A percentile compares a stretch with the other conserved stretches of the same genome.
Evolutionary conservation across 2,113 vertebrate genomes (phyloP).

Genomic region (Hippocampus comes): DNA sequence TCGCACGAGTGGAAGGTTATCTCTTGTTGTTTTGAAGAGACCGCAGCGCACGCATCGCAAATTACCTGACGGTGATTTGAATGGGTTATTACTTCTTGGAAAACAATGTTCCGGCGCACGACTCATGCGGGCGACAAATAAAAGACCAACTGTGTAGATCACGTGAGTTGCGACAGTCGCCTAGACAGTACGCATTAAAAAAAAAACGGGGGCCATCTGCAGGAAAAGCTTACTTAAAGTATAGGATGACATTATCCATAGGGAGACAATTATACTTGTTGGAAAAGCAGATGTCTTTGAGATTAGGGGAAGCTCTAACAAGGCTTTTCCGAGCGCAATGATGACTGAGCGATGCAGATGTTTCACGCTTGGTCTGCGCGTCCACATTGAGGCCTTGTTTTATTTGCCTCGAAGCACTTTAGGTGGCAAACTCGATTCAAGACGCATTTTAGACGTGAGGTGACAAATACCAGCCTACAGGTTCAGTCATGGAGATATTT

Average conservation of each 20-base stretch:
- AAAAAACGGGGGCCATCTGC: constrained; percentile 27
- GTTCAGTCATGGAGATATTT: not conserved
- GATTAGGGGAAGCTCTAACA: constrained; percentile 35
- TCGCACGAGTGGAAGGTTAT: constrained; percentile 16
- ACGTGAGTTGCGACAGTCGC: constrained; percentile 24
- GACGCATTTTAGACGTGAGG: not conserved
- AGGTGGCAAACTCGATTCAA: not conserved
- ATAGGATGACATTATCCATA: constrained; percentile 31
- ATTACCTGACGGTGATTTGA: constrained; percentile 9
- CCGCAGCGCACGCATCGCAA: constrained; percentile 1
- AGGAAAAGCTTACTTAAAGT: constrained; percentile 18
- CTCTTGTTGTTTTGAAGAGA: constrained; percentile 7
- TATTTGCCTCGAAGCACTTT: constrained; percentile 33
- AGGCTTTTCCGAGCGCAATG: constrained; percentile 10
- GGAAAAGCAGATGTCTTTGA: constrained; percentile 30
- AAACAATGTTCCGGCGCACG: constrained; percentile 19
- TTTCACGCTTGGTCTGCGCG: constrained; percentile 30
- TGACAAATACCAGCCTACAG: not conserved
- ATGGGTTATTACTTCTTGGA: constrained; percentile 15
- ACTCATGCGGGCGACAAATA: constrained; percentile 23
- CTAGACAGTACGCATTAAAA: constrained; percentile 4
- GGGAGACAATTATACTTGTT: constrained; percentile 10
- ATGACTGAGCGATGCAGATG: constrained; percentile 38
- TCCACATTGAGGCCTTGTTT: constrained; percentile 31
- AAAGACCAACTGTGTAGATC: constrained; percentile 24